Conservation (phyloP, 2,113 vertebrate species). For the Otolemur garnettii region DNA sequence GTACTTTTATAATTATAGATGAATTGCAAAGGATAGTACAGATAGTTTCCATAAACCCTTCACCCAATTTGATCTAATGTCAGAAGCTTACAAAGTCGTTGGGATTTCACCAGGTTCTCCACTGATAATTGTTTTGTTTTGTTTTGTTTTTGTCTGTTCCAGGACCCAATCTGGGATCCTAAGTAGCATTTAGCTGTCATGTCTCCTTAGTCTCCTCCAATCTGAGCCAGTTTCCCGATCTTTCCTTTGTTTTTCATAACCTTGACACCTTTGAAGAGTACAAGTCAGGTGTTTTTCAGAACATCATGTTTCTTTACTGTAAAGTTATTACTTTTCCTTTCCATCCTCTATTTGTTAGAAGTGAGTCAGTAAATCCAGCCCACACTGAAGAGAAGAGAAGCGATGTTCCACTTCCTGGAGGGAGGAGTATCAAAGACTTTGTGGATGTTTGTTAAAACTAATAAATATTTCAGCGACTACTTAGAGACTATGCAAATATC, state of each 20-base stretch:
- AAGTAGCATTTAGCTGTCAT: neutral
- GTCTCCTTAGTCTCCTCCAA: conserved; percentile 33
- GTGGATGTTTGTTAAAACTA: conserved; percentile 12
- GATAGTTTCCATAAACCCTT: neutral
- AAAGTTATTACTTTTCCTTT: conserved; percentile 17
- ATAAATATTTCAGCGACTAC: neutral
- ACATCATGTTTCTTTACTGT: conserved; percentile 27
- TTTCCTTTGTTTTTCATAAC: conserved; percentile 52
- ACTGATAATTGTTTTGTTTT: conserved; percentile 1
- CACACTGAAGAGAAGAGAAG: neutral
- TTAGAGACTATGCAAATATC: neutral
- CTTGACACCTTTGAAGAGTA: conserved; percentile 36
- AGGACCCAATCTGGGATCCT: neutral
- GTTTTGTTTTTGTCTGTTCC: conserved; percentile 37
- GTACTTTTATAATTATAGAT: conserved; percentile 32
- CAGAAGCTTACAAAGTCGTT: neutral
- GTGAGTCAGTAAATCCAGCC: conserved; percentile 3
- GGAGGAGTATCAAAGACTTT: neutral
- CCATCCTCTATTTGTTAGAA: neutral
- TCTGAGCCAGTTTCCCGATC: neutral
- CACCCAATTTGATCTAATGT: neutral
- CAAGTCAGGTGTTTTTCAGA: conserved; percentile 34
- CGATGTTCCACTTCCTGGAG: neutral
- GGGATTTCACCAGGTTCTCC: neutral
- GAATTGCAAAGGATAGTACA: neutral